Evolutionary conservation across 1,140 invertebrate genomes (phyloP).

Genomic region (Macrostomum lignano): DNA sequence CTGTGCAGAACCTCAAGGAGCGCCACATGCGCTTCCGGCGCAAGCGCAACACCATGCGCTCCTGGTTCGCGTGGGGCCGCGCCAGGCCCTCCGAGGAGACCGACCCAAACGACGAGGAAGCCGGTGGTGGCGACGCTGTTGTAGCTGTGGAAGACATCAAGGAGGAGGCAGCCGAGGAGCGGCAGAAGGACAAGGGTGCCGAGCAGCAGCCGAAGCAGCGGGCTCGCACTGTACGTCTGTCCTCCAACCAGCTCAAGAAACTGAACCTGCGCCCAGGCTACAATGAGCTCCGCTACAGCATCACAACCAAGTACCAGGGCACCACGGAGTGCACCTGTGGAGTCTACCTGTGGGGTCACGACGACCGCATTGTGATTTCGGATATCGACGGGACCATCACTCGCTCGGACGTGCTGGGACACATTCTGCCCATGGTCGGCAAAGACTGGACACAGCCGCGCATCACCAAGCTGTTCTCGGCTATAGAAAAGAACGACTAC

Average conservation of each 20-base stretch:
- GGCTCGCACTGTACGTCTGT: slow-evolving; percentile 49
- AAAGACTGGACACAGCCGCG: slow-evolving; percentile 40
- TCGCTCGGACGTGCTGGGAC: slow-evolving; percentile 90
- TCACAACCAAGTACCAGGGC: slow-evolving; percentile 93
- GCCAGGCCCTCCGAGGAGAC: slow-evolving; percentile 1
- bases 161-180: too few species aligned
- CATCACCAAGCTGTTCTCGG: slow-evolving; percentile 80
- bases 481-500: slow-evolving; percentile 73
- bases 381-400: slow-evolving; percentile 99
- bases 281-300: slow-evolving; percentile 86
- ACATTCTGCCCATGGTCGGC: slow-evolving; percentile 84
- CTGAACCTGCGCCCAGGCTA: slow-evolving; percentile 60
- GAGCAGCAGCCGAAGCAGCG: background rate
- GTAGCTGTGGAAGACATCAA: too few species aligned
- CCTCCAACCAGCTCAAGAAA: slow-evolving; percentile 58
- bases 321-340: slow-evolving; percentile 78
- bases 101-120: slow-evolving; percentile 1
- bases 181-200: too few species aligned
- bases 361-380: slow-evolving; percentile 87
- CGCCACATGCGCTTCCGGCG: slow-evolving; percentile 1
- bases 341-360: slow-evolving; percentile 78
- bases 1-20: slow-evolving; percentile 8
- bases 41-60: slow-evolving; percentile 1
- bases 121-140: too few species aligned
- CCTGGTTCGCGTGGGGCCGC: slow-evolving; percentile 4